Conservation (phyloP, 1,140 invertebrate genomes). For the Delia radicum region DNA sequence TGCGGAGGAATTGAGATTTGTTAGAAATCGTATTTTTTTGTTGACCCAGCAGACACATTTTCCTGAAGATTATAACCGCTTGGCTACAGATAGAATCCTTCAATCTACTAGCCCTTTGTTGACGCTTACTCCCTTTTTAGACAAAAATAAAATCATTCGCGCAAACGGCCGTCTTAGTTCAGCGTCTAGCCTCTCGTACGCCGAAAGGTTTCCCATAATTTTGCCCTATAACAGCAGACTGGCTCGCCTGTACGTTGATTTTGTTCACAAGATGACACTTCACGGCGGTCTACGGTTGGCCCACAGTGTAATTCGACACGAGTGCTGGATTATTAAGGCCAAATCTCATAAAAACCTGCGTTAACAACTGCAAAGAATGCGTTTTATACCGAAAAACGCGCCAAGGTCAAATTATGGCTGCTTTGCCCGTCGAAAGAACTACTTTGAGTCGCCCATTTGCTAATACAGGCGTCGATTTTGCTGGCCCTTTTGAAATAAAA, state of each 20-base stretch:
- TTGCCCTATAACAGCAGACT: too few species aligned
- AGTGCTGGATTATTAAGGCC: too few species aligned
- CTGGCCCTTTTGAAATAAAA: constrained; percentile 45
- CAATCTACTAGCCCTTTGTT: neutral
- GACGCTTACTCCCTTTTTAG: neutral
- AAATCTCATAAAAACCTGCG: too few species aligned
- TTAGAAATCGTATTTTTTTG: too few species aligned
- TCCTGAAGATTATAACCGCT: too few species aligned
- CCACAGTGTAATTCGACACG: too few species aligned
- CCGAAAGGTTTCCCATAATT: neutral
- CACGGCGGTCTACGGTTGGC: constrained; percentile 12
- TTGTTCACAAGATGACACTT: neutral
- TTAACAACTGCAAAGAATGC: too few species aligned
- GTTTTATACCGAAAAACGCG: too few species aligned
- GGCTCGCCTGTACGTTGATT: too few species aligned
- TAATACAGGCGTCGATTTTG: constrained; percentile 44
- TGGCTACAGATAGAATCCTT: neutral
- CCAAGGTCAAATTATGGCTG: constrained; percentile 23
- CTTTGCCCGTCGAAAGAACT: constrained; percentile 1
- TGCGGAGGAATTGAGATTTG: too few species aligned
- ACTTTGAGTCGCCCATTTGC: constrained; percentile 33
- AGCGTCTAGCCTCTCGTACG: neutral
- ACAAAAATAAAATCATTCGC: constrained; percentile 24
- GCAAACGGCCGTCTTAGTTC: neutral
- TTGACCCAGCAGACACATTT: too few species aligned